Base-by-base conservation (phyloP, 2,797 vertebrate species). In the Hemibagrus guttatus region DNA sequence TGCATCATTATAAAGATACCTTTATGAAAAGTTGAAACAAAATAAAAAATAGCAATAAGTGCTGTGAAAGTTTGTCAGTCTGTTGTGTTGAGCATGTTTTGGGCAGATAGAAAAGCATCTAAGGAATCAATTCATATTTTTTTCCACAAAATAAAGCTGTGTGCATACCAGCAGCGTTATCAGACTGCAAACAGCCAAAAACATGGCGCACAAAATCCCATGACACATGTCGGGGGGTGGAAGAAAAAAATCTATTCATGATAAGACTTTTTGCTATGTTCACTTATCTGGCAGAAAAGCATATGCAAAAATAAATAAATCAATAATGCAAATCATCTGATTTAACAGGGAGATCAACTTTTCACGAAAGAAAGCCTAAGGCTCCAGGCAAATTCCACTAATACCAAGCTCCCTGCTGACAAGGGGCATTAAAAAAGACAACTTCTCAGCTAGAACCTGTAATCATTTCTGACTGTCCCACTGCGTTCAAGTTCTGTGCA, bases 391-490 rank as follows among this genome's bases (percentile, higher is more conserved):
- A 85, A 86, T 87, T 88, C 86, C 86, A 84, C 84, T 86, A 91
- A 91, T 84, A 86, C 88, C 89, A 52, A 8, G 72, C 82, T 87
- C 89, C 89, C 84, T 78, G 87, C 89, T 80, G 85, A 54, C 87
- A 86, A 12, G 76, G 86, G 78, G 88, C 80, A 87, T 84, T 56
- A 68, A 88, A 91, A 88, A 69, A 82, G 88, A 71, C 76, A 75
- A 85, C 75, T 69, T 79, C 72, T 84, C 85, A 87, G 84, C 68
- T 84, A 87, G 87, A 86, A 61, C 49, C 81, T 84, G 87, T 90
- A 91, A 92, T 91, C 90, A 86, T 84, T 79, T 58, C 68, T 90
- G 88, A 91, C 81, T 88, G 82, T 83, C 69, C 87, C 84, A 87
- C 87, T 88, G 87, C 88, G 91, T 59, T 89, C 58, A 88, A 83